Conservation (phyloP, 2,797 vertebrate genomes). For the Balearica regulorum region DNA sequence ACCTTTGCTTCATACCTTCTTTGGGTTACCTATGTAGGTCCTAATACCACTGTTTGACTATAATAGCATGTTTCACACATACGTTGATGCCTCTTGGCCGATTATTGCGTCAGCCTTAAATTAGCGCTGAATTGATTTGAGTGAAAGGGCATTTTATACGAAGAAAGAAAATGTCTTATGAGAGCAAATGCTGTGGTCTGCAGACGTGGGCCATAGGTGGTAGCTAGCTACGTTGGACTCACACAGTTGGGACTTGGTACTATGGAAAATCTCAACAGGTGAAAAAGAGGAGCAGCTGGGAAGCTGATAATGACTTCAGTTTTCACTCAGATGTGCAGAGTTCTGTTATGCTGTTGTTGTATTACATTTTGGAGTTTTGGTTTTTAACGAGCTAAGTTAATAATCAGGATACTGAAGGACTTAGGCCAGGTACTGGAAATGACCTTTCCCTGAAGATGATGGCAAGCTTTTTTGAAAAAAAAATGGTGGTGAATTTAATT, state of each 20-base stretch:
- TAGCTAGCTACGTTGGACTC: neutral
- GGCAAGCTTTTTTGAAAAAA: neutral
- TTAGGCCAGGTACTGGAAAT: neutral
- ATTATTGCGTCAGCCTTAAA: neutral
- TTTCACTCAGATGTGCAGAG: neutral
- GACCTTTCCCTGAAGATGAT: neutral
- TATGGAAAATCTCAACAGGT: neutral
- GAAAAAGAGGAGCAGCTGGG: neutral
- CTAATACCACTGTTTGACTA: neutral
- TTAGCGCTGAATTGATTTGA: neutral
- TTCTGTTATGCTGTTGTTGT: neutral
- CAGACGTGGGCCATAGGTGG: neutral
- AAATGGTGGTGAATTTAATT: neutral
- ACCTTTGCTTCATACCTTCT: neutral
- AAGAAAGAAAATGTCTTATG: neutral
- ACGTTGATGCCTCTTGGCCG: accelerated
- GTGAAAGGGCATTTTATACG: neutral
- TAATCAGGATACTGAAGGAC: neutral
- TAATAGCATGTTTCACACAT: neutral
- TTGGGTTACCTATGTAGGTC: neutral
- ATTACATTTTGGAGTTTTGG: neutral
- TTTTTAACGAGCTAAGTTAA: neutral
- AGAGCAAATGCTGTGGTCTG: neutral
- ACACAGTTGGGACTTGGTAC: neutral
- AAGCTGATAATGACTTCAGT: neutral